Base-by-base conservation (phyloP, 2,888 invertebrate species). In the Byasa hedistus region DNA sequence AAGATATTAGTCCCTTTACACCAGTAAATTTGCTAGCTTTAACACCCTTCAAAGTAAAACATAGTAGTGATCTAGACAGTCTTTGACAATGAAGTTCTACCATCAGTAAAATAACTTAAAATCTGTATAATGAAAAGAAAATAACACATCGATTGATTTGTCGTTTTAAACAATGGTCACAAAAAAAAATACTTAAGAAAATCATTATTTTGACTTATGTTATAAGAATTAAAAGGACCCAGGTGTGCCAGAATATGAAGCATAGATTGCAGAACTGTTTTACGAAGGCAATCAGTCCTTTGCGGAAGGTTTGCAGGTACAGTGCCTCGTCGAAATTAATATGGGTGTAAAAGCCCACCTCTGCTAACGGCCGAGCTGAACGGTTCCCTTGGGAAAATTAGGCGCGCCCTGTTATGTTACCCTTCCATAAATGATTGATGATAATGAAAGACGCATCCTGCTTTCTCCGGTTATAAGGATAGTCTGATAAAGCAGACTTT, bases 331-430 rank as follows among this genome's bases (percentile, higher is more conserved):
- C 48, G n/a, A 63, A 63, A 63, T 63, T 63, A 57, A 57, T 63
- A 63, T 48, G 51, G 57, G 21, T 32, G 51, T 63, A 57, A 55
- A 56, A 21, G 39, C 57, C 27, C 48, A 12, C 48, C 51, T 44
- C 32, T 12, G 56, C 55, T 63, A 57, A 63, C 63, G 56, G 63
- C n/a, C 56, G 57, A 54, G 24, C 62, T 44, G 12, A 57, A 63
- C 21, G 57, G 57, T 63, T 51, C 48, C 57, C 57, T 63, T 32
- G 32, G 48, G n/a, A 32, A 63, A 63, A 63, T 63, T 57, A 63
- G 55, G 22, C 44, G 24, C 44, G 23, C 61, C 61, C 55, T 61
- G 17, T 23, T 23, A 54, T 62, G 19, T 62, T 56, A 56, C 27
- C 48, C 24, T n/a, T 56, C 56, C 19, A 56, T 56, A 27, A 56